Evolutionary conservation across 37 sponge, comb jelly and placozoan genomes (phyloP).

Genomic region (Sycon ciliatum): DNA sequence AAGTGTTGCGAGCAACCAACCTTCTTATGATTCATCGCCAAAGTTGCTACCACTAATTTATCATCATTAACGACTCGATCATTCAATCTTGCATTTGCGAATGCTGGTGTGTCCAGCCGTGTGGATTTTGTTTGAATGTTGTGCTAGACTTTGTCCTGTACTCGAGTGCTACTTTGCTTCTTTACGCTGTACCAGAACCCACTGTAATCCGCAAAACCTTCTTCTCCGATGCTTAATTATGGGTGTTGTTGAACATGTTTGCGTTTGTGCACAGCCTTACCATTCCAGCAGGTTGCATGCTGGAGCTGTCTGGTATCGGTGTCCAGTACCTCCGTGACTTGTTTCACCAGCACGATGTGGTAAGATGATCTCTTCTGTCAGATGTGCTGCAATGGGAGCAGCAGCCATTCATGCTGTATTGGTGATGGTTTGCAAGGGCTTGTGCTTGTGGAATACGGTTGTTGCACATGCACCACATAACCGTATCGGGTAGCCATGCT

Average conservation of each 20-base stretch:
- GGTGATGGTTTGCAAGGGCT: too few relatives aligned
- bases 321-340: conserved; percentile 53
- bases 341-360: conserved; percentile 80
- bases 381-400: too few relatives aligned
- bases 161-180: not conserved
- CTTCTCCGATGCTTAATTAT: not conserved
- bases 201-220: not conserved
- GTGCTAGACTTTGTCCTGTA: not conserved
- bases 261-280: conserved; percentile 32
- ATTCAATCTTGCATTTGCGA: too few relatives aligned
- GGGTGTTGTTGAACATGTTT: not conserved
- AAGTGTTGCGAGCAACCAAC: too few relatives aligned
- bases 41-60: too few relatives aligned
- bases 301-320: conserved; percentile 58
- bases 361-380: not conserved
- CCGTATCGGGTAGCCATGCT: too few relatives aligned
- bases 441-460: too few relatives aligned
- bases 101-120: too few relatives aligned
- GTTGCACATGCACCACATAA: too few relatives aligned
- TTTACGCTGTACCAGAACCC: not conserved
- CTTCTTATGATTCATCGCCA: too few relatives aligned
- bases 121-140: conserved; percentile 1
- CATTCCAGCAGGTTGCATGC: conserved; percentile 50
- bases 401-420: too few relatives aligned
- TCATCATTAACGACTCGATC: too few relatives aligned